phyloP scores from a whole-genome alignment of 2,888 invertebrate species.

The Coremacera marginata region DNA sequence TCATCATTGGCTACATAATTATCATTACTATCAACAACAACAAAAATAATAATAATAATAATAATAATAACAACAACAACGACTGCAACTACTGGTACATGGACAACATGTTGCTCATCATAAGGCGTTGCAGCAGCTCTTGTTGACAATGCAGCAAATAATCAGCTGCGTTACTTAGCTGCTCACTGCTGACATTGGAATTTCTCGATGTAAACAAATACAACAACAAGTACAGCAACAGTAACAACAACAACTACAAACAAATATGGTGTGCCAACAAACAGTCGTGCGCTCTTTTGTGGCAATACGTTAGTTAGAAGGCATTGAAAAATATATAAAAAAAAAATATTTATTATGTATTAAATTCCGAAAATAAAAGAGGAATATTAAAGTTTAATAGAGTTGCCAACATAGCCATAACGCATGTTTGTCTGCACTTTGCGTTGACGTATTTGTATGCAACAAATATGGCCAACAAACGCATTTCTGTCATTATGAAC shows the following conservation, averaged over 20 bases:
- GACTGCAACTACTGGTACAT: background rate
- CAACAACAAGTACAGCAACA: background rate
- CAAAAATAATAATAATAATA: background rate
- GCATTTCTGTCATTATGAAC: background rate
- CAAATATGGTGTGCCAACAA: background rate
- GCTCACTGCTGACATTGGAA: no score
- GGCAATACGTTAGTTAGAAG: background rate
- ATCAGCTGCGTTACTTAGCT: background rate
- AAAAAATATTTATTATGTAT: background rate
- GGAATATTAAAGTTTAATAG: no score
- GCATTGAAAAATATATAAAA: background rate
- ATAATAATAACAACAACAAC: background rate
- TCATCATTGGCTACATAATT: background rate
- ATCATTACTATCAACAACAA: background rate
- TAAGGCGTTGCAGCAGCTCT: background rate
- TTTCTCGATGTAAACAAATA: background rate
- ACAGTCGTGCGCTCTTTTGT: background rate
- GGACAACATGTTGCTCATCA: background rate
- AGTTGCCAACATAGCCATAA: no score
- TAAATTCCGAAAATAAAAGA: background rate
- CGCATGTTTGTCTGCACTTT: no score
- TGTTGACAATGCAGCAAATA: constrained; percentile 3
- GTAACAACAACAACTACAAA: background rate
- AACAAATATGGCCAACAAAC: background rate
- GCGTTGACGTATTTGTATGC: background rate